phyloP scores from a whole-genome alignment of 2,113 vertebrate genomes.

The Columbina picui region DNA sequence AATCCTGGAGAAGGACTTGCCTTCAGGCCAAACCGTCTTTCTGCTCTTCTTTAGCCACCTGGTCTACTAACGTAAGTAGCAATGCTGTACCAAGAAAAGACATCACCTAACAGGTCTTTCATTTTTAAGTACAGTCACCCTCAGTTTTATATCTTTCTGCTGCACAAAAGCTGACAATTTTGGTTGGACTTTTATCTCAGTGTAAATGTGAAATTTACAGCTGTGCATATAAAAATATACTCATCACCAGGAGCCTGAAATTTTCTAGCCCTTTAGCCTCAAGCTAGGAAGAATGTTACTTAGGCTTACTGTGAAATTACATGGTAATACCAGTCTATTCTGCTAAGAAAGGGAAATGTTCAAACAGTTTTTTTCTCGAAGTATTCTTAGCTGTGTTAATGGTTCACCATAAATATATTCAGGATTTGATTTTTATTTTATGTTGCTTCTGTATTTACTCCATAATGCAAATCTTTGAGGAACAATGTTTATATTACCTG shows the following conservation, averaged over 20 bases:
- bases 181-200: neutral
- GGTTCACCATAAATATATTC: neutral
- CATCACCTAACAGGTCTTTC: neutral
- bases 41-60: neutral
- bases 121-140: neutral
- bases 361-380: neutral
- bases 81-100: neutral
- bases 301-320: neutral
- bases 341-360: neutral
- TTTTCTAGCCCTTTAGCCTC: neutral
- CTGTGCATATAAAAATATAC: neutral
- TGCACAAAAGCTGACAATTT: neutral
- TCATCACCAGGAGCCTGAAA: neutral
- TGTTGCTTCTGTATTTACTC: neutral
- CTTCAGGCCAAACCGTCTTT: neutral
- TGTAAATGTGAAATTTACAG: neutral
- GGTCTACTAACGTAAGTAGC: neutral
- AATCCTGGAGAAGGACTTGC: neutral
- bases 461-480: neutral
- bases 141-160: neutral
- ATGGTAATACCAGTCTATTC: neutral
- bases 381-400: neutral
- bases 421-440: neutral
- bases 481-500: neutral
- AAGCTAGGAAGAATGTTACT: neutral